A percentile compares a stretch with the other conserved stretches of the same genome.
Evolutionary conservation across 2,797 vertebrate genomes (phyloP).

Genomic region (Ptychobarbus kaznakovi): DNA sequence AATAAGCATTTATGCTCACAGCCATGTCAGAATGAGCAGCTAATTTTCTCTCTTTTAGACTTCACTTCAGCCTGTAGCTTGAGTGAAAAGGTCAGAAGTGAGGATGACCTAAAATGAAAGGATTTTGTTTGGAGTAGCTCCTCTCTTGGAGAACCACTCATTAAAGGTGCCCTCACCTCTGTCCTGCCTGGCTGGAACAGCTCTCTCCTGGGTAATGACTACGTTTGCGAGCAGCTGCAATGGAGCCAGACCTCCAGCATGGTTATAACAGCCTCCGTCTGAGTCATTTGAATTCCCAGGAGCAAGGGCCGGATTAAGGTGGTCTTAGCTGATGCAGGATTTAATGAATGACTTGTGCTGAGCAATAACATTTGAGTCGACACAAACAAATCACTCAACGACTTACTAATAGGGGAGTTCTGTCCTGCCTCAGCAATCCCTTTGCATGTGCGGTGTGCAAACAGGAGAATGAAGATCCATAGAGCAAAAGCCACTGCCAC

Average conservation of each 20-base stretch:
- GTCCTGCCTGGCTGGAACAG: conserved; percentile 54
- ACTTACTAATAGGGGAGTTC: conserved; percentile 63
- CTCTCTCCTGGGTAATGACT: conserved; percentile 56
- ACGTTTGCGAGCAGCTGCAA: conserved; percentile 47
- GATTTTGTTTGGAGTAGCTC: conserved; percentile 57
- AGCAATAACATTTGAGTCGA: conserved; percentile 72
- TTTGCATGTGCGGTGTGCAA: conserved; percentile 59
- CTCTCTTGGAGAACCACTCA: conserved; percentile 65
- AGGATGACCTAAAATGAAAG: conserved; percentile 60
- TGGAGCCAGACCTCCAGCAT: conserved; percentile 44
- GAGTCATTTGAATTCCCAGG: conserved; percentile 66
- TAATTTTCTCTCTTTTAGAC: conserved; percentile 50
- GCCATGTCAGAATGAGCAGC: conserved; percentile 48
- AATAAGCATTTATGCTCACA: conserved; percentile 42
- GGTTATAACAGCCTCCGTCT: conserved; percentile 43
- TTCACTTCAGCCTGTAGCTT: conserved; percentile 45
- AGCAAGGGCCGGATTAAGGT: conserved; percentile 67
- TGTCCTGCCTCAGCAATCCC: conserved; percentile 42
- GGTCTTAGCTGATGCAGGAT: conserved; percentile 65
- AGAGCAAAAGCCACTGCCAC: background rate
- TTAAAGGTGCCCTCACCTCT: conserved; percentile 68
- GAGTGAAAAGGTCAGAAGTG: conserved; percentile 54
- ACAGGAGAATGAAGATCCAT: conserved; percentile 40
- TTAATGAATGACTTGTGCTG: conserved; percentile 62
- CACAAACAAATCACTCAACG: conserved; percentile 72